Conservation (phyloP, 2,888 invertebrate species). For the Melanophora roralis region DNA sequence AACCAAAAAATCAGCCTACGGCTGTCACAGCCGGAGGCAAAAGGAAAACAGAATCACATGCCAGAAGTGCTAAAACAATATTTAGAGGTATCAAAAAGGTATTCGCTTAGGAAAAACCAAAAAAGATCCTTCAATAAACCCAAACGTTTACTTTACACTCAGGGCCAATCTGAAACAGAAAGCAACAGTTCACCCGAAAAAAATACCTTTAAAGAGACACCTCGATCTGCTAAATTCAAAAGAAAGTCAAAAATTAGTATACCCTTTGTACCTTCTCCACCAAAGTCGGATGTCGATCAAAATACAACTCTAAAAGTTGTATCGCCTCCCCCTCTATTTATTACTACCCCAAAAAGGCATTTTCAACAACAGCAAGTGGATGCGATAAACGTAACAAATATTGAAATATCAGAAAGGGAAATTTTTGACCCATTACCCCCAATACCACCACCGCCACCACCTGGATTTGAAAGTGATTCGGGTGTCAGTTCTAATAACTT, state of each 20-base stretch:
- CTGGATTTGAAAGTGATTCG: slow-evolving; percentile 28
- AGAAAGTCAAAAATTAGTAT: not conserved
- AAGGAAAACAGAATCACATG: not conserved
- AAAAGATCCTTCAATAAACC: not conserved
- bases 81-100: slow-evolving; percentile 47
- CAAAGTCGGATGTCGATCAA: not conserved
- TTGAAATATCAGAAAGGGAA: no score
- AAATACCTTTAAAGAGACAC: not conserved
- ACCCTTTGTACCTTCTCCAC: slow-evolving; percentile 22
- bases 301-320: slow-evolving; percentile 30
- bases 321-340: slow-evolving; percentile 60
- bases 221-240: no score
- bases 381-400: not conserved
- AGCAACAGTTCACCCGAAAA: slow-evolving; percentile 8
- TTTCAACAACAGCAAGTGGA: not conserved
- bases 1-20: not conserved
- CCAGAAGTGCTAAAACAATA: slow-evolving; percentile 60
- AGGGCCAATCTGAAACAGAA: slow-evolving; percentile 62
- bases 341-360: not conserved
- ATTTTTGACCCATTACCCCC: not conserved
- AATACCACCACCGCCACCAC: slow-evolving; percentile 49
- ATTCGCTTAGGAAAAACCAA: slow-evolving; percentile 7
- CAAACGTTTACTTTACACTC: slow-evolving; percentile 64
- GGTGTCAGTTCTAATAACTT: not conserved
- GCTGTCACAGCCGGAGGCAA: not conserved